phyloP scores from a whole-genome alignment of 1,140 invertebrate genomes.

The Stegodyphus mimosarum region DNA sequence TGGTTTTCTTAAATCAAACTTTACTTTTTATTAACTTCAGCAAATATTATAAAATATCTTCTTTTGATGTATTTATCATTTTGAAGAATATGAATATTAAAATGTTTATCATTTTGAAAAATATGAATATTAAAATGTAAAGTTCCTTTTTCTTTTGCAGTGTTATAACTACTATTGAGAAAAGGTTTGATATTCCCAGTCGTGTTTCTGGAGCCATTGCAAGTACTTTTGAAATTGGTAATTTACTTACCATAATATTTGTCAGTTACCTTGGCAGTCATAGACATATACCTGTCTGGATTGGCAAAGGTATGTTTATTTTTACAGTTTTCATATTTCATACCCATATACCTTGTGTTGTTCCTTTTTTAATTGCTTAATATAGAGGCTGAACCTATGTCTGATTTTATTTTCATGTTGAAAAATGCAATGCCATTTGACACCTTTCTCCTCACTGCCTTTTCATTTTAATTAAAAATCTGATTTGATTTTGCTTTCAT shows the following conservation, averaged over 20 bases:
- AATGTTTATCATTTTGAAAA: too few species aligned
- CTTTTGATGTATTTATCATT: too few species aligned
- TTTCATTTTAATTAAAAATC: too few species aligned
- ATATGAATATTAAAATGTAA: too few species aligned
- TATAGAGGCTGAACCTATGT: too few species aligned
- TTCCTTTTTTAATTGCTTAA: background rate
- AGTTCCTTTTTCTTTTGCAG: conserved; percentile 68
- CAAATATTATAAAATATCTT: too few species aligned
- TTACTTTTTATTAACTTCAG: too few species aligned
- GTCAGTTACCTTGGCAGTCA: conserved; percentile 93
- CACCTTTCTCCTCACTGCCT: too few species aligned
- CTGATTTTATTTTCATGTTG: conserved; percentile 9
- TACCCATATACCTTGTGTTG: background rate
- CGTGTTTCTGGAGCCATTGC: conserved; percentile 91
- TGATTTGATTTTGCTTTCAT: too few species aligned
- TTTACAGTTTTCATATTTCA: conserved; percentile 65
- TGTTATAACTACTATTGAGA: conserved; percentile 96
- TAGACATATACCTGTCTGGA: conserved; percentile 93
- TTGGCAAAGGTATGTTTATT: conserved; percentile 80
- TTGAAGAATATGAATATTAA: too few species aligned
- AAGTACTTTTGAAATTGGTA: conserved; percentile 95
- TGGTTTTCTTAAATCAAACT: too few species aligned
- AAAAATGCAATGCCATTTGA: too few species aligned
- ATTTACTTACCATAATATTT: conserved; percentile 94
- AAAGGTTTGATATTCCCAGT: conserved; percentile 94